Percentiles rank a stretch among this genome's conserved stretches.
Conservation (phyloP, 2,113 vertebrate genomes). For the Hepsetus odoe region DNA sequence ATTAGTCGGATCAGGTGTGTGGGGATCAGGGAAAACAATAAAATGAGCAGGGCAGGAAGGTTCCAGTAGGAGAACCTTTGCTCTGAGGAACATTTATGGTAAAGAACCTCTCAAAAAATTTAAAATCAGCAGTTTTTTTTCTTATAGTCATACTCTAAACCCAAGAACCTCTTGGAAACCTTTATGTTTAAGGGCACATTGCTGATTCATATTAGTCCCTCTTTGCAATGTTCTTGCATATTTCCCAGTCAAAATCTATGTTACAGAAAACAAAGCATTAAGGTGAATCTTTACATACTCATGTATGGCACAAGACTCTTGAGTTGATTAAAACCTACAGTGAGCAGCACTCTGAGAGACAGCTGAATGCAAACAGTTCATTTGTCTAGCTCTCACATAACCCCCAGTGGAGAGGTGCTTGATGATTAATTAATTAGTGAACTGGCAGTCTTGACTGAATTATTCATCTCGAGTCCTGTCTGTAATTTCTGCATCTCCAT, state of each 20-base stretch:
- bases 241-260: neutral
- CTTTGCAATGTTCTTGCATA: neutral
- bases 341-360: conserved; percentile 44
- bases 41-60: too few relatives aligned
- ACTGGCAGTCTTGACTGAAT: conserved; percentile 58
- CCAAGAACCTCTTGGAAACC: neutral
- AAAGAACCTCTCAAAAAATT: neutral
- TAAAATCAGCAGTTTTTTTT: too few relatives aligned
- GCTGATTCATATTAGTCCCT: conserved; percentile 30
- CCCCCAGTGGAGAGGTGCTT: conserved; percentile 57
- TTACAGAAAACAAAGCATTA: conserved; percentile 20
- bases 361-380: conserved; percentile 57
- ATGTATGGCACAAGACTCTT: conserved; percentile 36
- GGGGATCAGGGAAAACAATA: too few relatives aligned
- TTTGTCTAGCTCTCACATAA: conserved; percentile 54
- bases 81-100: too few relatives aligned
- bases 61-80: too few relatives aligned
- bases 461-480: conserved; percentile 54
- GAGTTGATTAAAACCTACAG: conserved; percentile 52
- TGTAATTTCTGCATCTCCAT: conserved; percentile 58
- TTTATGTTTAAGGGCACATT: neutral
- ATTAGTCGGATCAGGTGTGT: too few relatives aligned
- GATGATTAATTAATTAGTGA: conserved; percentile 60
- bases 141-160: too few relatives aligned
- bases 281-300: conserved; percentile 17